Base-by-base conservation (phyloP, 2,888 invertebrate genomes). In the Agriopis marginaria region DNA sequence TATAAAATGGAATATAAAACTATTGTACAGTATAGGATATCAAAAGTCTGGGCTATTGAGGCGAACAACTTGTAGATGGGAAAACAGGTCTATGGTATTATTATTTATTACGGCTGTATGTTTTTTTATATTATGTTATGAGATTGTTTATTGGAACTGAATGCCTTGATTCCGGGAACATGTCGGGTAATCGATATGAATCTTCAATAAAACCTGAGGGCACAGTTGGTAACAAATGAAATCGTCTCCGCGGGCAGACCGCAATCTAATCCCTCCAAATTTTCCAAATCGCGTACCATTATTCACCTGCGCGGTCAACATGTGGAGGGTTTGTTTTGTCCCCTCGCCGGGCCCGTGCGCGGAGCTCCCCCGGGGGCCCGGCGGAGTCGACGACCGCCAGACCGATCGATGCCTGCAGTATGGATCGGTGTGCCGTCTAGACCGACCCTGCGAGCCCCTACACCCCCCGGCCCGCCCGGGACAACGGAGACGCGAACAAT, bases 381-480 rank as follows among this genome's bases (percentile, higher is more conserved):
- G 83, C 83, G 85, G 74, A 79, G 76, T 84, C 88, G 85, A 74
- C 89, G 87, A 82, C 84, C 86, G 91, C 70, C 63, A 74, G 76
- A 73, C 77, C 69, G 77, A 75, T 77, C 77, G 75, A 77, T 77
- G 70, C 59, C 83, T 89, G 92, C 92, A 89, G 90, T 92, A 92
- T 93, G 82, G 93, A 93, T 92, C 92, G 90, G 91, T 90, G 89
- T 89, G 85, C 82, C 87, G 93, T 93, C 93, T 93, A 93, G 93
- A 93, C 93, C 84, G 79, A 67, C 82, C 80, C 78, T 39, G n/a
- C 40, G 58, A 23, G 58, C 71, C 67, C 69, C 4, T 11, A 23
- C 67, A 71, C 66, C 58, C 71, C 56, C 62, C 70, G 69, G 75
- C 63, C 74, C 12, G 59, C 66, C 73, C 78, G 75, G 77, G 76